phyloP scores from a whole-genome alignment of 2,113 vertebrate genomes.

The Neogale vison region DNA sequence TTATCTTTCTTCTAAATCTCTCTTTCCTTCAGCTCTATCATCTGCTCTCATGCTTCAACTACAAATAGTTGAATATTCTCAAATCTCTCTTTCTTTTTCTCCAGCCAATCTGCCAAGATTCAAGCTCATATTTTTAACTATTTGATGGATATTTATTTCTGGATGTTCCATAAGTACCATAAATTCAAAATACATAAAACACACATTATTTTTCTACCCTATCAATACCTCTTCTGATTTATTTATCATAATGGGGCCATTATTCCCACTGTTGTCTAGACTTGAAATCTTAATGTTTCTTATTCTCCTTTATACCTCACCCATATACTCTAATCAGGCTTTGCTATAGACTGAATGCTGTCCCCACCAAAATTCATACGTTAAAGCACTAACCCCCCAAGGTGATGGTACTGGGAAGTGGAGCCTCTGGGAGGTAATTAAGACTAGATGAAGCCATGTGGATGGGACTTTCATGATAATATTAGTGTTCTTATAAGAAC shows the following conservation, averaged over 20 bases:
- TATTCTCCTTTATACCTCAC: not conserved
- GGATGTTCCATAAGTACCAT: not conserved
- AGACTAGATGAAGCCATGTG: not conserved
- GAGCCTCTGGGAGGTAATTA: not conserved
- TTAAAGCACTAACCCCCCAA: not conserved
- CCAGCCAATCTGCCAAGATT: not conserved
- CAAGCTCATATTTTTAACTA: slow-evolving; percentile 26
- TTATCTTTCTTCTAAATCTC: not conserved
- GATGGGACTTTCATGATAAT: not conserved
- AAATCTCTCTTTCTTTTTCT: not conserved
- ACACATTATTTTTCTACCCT: not conserved
- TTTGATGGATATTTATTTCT: not conserved
- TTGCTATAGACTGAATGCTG: not conserved
- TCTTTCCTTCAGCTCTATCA: not conserved
- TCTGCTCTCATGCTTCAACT: not conserved
- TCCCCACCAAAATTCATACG: not conserved
- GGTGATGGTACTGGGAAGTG: not conserved
- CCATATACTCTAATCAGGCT: not conserved
- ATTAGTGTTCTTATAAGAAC: not conserved
- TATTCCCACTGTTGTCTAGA: not conserved
- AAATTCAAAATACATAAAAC: not conserved
- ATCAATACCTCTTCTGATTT: not conserved
- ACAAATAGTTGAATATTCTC: slow-evolving; percentile 33
- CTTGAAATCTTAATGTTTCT: not conserved
- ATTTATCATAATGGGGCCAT: not conserved